Base-by-base conservation (phyloP, 2,797 vertebrate genomes). In the Lateolabrax maculatus region DNA sequence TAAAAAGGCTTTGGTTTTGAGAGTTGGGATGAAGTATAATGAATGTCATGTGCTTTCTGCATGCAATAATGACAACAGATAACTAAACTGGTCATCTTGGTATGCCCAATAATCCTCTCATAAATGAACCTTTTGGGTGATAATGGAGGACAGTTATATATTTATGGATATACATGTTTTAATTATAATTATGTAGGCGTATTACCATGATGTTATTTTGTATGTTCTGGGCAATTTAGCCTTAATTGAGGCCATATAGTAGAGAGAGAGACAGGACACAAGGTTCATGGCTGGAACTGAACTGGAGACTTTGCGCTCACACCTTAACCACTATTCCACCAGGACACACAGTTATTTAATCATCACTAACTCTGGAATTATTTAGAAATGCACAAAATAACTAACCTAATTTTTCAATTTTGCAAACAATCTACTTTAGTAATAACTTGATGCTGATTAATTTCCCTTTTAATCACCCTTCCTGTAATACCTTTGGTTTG, bases 1-100 rank as follows among this genome's bases (percentile, higher is more conserved):
- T 69, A 53, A 62, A 65, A 62, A 41, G 57, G 61, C 64, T 57
- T 25, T 58, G 56, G 43, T 52, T 56, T 60, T 9, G 16, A 58
- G 25, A 21, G 39, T 3, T 56, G 49, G 34, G 44, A 8, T 53
- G 68, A 57, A 51, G 60, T 37, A 12, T 13, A 67, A 76, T 57
- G 53, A 58, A 51, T 31, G 70, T 65, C 63, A 43, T 16, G 23
- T 43, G 25, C 58, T 70, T 19, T 66, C 44, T 46, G 6, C 60
- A 19, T 23, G 25, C 34, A 31, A 57, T 43, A 53, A 53, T 37
- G 55, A 52, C 25, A 63, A 43, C 67, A 78, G 21, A 37, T 52
- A 61, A 44, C 41, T 56, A 5, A 63, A 75, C 31, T 41, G 39
- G 3, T 58, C 41, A 31, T 19, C 19, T 29, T 18, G 9, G 21